Evolutionary conservation across 2,888 invertebrate species (phyloP).

Genomic region (Hydriomena furcata): DNA sequence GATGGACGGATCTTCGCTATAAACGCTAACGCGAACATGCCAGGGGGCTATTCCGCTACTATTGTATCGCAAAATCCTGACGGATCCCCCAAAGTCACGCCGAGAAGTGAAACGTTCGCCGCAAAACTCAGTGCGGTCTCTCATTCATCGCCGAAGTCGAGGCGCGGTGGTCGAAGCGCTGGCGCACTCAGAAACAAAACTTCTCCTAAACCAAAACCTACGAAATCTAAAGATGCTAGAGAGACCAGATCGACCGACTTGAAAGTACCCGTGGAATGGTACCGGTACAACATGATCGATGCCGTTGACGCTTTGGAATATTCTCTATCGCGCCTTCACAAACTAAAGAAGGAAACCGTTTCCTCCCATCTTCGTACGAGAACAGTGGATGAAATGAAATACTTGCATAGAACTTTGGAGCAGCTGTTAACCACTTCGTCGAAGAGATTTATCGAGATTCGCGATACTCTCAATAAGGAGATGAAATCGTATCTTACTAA

Average conservation of each 20-base stretch:
- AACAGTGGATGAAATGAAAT: slow-evolving; percentile 75
- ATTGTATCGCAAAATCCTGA: slow-evolving; percentile 73
- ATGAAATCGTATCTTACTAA: slow-evolving; percentile 76
- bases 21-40: slow-evolving; percentile 76
- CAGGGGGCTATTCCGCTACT: slow-evolving; percentile 79
- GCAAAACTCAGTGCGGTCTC: slow-evolving; percentile 66
- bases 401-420: slow-evolving; percentile 80
- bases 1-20: slow-evolving; percentile 80
- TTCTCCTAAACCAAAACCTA: slow-evolving; percentile 33
- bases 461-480: slow-evolving; percentile 80
- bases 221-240: slow-evolving; percentile 31
- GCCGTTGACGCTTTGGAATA: slow-evolving; percentile 83
- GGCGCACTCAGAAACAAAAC: slow-evolving; percentile 17
- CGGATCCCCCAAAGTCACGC: slow-evolving; percentile 41
- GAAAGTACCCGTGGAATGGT: slow-evolving; percentile 82
- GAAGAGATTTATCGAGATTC: slow-evolving; percentile 79
- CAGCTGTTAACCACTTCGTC: slow-evolving; percentile 80
- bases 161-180: slow-evolving; percentile 1
- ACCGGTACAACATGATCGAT: slow-evolving; percentile 81
- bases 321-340: slow-evolving; percentile 76
- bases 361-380: slow-evolving; percentile 72
- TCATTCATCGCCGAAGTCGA: slow-evolving; percentile 25
- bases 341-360: slow-evolving; percentile 75
- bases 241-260: slow-evolving; percentile 47
- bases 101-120: slow-evolving; percentile 65